phyloP scores from a whole-genome alignment of 2,888 invertebrate genomes.

The Hymenopus coronatus region DNA sequence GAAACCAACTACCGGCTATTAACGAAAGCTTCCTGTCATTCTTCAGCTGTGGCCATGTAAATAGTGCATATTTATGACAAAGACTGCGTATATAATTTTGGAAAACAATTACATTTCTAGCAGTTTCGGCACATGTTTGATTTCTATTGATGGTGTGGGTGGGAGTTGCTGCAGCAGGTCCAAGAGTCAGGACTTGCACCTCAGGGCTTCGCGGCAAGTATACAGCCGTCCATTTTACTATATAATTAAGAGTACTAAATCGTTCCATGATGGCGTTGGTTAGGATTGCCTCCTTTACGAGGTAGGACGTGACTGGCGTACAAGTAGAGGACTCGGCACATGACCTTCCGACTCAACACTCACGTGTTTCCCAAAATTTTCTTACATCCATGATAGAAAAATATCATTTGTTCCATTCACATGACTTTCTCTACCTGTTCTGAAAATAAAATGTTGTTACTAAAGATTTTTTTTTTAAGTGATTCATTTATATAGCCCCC shows the following conservation, averaged over 20 bases:
- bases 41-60: neutral
- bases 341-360: neutral
- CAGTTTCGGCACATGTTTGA: neutral
- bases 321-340: neutral
- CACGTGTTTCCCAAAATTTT: neutral
- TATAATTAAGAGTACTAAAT: constrained; percentile 31
- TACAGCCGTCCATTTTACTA: constrained; percentile 21
- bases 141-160: neutral
- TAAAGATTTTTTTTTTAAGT: too few relatives aligned
- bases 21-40: neutral
- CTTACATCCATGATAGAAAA: too few relatives aligned
- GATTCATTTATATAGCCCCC: too few relatives aligned
- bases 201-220: constrained; percentile 12
- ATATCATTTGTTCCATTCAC: too few relatives aligned
- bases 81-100: neutral
- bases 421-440: too few relatives aligned
- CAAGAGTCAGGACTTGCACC: neutral
- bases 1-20: neutral
- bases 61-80: neutral
- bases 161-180: neutral
- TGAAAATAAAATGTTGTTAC: too few relatives aligned
- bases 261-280: constrained; percentile 8
- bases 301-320: constrained; percentile 21
- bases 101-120: neutral
- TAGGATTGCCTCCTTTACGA: constrained; percentile 2